Conservation (phyloP, 1,140 invertebrate genomes). For the Phenacoccus solenopsis region DNA sequence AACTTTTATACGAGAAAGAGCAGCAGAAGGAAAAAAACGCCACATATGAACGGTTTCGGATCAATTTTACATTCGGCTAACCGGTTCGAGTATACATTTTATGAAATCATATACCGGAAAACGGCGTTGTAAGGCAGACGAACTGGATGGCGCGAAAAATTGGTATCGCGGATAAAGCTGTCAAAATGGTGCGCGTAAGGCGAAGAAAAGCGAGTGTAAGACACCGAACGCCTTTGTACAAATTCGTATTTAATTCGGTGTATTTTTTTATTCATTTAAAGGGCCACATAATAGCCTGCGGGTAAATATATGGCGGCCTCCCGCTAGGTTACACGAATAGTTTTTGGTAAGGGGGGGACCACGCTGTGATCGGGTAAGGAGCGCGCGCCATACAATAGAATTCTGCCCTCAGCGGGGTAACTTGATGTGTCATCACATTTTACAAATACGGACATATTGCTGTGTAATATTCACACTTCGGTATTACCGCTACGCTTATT, state of each 20-base stretch:
- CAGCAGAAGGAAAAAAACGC: too few relatives aligned
- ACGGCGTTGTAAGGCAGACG: not conserved
- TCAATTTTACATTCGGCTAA: not conserved
- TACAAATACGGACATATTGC: conserved; percentile 1
- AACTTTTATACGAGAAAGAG: too few relatives aligned
- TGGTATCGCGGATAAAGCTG: not conserved
- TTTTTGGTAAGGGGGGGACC: not conserved
- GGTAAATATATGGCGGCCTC: not conserved
- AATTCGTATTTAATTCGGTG: not conserved
- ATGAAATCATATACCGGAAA: not conserved
- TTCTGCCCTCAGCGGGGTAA: conserved; percentile 7
- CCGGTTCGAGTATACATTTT: not conserved
- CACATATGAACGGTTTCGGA: not conserved
- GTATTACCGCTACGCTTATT: not conserved
- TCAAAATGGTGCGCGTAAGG: not conserved
- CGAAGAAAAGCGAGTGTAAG: not conserved
- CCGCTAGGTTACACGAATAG: not conserved
- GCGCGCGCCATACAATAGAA: not conserved
- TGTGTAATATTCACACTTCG: conserved; percentile 11
- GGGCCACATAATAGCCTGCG: conserved; percentile 5
- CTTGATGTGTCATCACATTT: conserved; percentile 15
- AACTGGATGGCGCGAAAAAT: not conserved
- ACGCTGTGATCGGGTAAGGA: not conserved
- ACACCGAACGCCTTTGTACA: not conserved
- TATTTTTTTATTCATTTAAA: not conserved